Evolutionary conservation across 2,888 invertebrate species (phyloP), one percentile per base, ranked within the genome.

Genomic region (Leptarthrus brevirostris): DNA sequence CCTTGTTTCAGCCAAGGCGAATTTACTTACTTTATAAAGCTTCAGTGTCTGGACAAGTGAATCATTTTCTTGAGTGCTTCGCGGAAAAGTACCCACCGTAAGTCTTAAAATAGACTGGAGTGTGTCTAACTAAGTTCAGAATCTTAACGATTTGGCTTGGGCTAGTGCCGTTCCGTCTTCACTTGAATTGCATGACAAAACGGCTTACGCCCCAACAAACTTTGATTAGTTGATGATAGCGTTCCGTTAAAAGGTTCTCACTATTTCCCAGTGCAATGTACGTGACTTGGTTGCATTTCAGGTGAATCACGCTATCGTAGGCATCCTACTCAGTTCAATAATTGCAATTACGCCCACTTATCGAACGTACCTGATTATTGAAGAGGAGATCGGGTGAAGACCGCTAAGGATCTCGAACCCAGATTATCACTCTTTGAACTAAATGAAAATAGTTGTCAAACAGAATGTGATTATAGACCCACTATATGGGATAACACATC

Each of bases 311-410:
- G 14, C 26, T 56, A 26, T 56, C n/a, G 30, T n/a, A 26, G 30
- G 6, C 56, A 26, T n/a, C 34, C 56, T 30, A 56, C 56, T 56
- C 56, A 18, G 16, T 22, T 22, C 14, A 56, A 56, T 26, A 56
- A 56, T 56, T 56, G 56, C 56, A 56, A 56, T 56, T 56, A 56
- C 56, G 56, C 56, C 56, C 56, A 56, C 30, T n/a, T 24, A 10
- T 14, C 54, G 6, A 30, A 30, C 30, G 30, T 30, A 26, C 14
- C 56, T 14, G 34, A 3, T 14, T n/a, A 18, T 56, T 16, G 24
- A 14, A 12, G 14, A 54, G 56, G 30, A 30, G 16, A 56, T 30
- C 56, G 14, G 34, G 16, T 56, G 30, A 16, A 56, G 24, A 30
- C 16, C 30, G 30, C 16, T 56, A 26, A 56, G 56, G 56, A 56